Conservation (phyloP, 2,113 vertebrate genomes). For the Nanorana parkeri region DNA sequence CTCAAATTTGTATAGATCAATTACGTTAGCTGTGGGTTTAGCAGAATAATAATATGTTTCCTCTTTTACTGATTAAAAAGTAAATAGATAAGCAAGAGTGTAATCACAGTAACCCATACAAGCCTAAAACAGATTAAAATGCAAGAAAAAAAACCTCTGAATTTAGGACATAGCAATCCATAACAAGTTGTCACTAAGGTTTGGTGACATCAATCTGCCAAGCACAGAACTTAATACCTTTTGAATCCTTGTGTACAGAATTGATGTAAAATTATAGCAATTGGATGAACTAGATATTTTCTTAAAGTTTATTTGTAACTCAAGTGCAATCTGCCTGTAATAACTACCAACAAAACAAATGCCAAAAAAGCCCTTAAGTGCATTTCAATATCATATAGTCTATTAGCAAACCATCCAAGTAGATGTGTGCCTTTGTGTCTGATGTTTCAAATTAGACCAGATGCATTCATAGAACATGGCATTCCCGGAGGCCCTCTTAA, state of each 20-base stretch:
- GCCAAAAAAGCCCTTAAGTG: not conserved
- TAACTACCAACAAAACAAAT: conserved; percentile 4
- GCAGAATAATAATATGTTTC: conserved; percentile 12
- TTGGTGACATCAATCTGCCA: conserved; percentile 25
- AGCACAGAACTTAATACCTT: conserved; percentile 17
- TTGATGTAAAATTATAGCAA: not conserved
- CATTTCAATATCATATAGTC: not conserved
- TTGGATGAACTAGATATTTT: conserved; percentile 6
- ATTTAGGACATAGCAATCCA: conserved; percentile 2
- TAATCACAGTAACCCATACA: conserved; percentile 22
- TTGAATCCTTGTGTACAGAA: conserved; percentile 21
- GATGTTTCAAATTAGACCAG: not conserved
- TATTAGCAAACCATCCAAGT: not conserved
- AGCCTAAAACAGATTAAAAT: conserved; percentile 33
- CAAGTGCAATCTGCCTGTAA: not conserved
- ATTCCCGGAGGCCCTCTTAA: conserved; percentile 12
- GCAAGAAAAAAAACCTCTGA: conserved; percentile 7
- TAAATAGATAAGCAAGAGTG: conserved; percentile 9
- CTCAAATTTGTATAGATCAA: conserved; percentile 34
- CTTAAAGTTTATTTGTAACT: not conserved
- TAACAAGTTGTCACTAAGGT: conserved; percentile 7
- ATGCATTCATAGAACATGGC: not conserved
- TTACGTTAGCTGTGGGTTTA: conserved; percentile 35
- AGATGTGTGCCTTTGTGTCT: not conserved
- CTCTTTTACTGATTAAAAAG: not conserved